phyloP scores from a whole-genome alignment of 1,140 invertebrate genomes.

The Euura lappo region DNA sequence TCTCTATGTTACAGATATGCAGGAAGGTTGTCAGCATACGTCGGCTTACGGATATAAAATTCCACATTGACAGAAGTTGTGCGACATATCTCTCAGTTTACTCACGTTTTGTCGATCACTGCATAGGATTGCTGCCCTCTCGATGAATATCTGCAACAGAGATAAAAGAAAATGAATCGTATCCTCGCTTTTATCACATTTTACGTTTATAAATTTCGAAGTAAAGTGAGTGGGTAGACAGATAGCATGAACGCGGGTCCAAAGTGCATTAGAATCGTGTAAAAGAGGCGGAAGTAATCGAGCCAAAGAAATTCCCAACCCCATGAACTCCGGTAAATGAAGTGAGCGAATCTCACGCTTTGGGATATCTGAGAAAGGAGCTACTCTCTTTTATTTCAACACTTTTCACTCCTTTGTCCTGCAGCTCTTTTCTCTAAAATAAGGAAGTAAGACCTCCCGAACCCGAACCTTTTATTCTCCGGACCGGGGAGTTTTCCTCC shows the following conservation, averaged over 20 bases:
- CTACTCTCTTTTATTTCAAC: background rate
- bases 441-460: background rate
- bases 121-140: too few species aligned
- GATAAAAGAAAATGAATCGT: too few species aligned
- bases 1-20: too few species aligned
- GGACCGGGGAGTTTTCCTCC: background rate
- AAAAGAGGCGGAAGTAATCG: background rate
- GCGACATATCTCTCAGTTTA: too few species aligned
- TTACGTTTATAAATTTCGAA: too few species aligned
- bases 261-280: background rate
- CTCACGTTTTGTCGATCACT: too few species aligned
- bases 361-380: background rate
- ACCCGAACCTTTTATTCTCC: background rate
- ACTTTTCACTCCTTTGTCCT: conserved; percentile 1
- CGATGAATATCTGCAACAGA: too few species aligned
- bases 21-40: too few species aligned
- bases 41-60: too few species aligned
- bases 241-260: background rate
- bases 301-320: background rate
- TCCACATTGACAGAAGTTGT: too few species aligned
- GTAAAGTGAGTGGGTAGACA: background rate
- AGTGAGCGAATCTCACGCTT: background rate
- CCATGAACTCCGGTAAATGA: background rate
- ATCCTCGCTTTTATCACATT: too few species aligned
- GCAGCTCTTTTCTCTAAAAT: background rate